Base-by-base conservation (phyloP, 2,797 vertebrate genomes). In the Cossypha dichroa region DNA sequence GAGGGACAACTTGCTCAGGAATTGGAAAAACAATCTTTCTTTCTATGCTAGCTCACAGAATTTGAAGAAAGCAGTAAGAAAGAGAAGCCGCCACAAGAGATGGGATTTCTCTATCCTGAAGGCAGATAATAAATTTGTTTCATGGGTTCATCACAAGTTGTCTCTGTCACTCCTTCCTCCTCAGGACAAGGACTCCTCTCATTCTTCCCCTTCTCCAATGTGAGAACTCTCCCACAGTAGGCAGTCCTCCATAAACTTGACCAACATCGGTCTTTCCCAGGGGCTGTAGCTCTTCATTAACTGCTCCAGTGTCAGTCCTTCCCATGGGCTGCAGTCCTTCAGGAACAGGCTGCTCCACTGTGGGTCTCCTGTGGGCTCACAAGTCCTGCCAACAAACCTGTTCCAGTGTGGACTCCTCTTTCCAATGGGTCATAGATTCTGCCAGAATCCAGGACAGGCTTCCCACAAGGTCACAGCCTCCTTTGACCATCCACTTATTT, bases 221-320 rank as follows among this genome's bases (percentile, higher is more conserved):
- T 9, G 14, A 13, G 19, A 12, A 29, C 7, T 1, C 3, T 73
- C 13, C n/a, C 29, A 52, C 10, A 10, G 21, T 22, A 22, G 14
- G 31, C 6, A 56, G 36, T 56, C 23, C 15, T 66, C 21, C 60
- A 60, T 6, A 36, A 67, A 21, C 5, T 31, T 56, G 43, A 62
- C 28, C 55, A 49, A 8, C 0, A 0, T 15, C 31, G 55, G 7
- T 58, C n/a, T 22, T 9, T 56, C 36, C 31, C 36, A n/a, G 14
- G 4, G 21, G 18, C 41, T 70, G 26, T 26, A 49, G 66, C 2
- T 29, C 48, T 49, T 28, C 31, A 41, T 8, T 3, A n/a, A 16
- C 34, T 64, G 16, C 22, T 34, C 31, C 59, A 49, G 16, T 8
- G 41, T 18, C 6, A 6, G 9, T 33, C 29, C 13, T 26, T 34